Evolutionary conservation across 2,888 invertebrate species (phyloP).

Genomic region (Gymnocheta viridis): DNA sequence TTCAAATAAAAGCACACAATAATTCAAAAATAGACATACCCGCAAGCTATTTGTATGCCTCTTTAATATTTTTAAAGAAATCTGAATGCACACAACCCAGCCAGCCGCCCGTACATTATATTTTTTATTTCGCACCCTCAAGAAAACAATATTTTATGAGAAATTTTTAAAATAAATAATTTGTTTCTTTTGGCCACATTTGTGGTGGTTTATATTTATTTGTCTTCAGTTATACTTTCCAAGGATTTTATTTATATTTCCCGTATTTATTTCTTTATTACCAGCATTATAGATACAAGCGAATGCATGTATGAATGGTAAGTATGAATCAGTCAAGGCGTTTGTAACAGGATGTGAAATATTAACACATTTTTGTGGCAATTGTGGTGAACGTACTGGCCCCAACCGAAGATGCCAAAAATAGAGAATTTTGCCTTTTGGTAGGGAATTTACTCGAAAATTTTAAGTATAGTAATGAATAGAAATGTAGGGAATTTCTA

Average conservation of each 20-base stretch:
- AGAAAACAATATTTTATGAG: conserved; percentile 42
- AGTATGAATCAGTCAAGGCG: neutral
- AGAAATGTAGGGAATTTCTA: no score
- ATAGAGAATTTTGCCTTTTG: no score
- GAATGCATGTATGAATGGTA: neutral
- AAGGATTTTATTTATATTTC: conserved; percentile 7
- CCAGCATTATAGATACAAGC: neutral
- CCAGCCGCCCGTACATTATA: neutral
- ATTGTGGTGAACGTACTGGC: no score
- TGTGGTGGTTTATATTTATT: conserved; percentile 55
- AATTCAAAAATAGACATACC: conserved; percentile 27
- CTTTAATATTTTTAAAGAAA: neutral
- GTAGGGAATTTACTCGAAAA: no score
- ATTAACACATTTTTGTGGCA: no score
- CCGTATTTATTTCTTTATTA: neutral
- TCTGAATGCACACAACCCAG: neutral
- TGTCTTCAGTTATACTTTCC: conserved; percentile 36
- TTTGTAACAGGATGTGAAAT: neutral
- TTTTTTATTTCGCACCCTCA: conserved; percentile 46
- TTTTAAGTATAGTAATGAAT: no score
- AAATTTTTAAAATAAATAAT: conserved; percentile 34
- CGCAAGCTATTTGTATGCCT: neutral
- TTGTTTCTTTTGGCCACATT: conserved; percentile 55
- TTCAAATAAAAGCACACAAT: conserved; percentile 9
- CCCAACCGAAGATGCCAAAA: no score